These are phyloP conservation scores for Lacerta agilis DNA, from an alignment of 2,797 vertebrate genomes.

Conservation along the genomic window DNA sequence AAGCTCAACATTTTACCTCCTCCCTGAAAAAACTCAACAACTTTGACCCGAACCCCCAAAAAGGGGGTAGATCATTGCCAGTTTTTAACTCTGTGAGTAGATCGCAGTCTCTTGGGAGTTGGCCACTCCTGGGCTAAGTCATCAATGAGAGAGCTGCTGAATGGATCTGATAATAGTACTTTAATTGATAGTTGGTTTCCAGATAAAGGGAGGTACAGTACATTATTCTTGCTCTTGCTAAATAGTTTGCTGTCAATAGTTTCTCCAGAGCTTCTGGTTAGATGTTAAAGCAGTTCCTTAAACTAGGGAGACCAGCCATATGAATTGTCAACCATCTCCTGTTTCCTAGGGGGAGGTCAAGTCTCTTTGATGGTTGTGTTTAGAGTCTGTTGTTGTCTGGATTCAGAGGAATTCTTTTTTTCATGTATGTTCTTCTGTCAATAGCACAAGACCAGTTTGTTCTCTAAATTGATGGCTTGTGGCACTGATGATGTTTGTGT, in stretches of 20 bases:
- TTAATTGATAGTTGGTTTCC: too few species aligned
- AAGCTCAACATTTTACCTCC: too few species aligned
- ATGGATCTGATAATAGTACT: not conserved
- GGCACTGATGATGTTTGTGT: not conserved
- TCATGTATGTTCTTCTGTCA: not conserved
- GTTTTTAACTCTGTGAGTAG: too few species aligned
- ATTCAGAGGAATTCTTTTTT: conserved; percentile 9
- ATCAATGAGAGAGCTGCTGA: not conserved
- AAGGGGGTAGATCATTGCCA: too few species aligned
- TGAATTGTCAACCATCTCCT: not conserved
- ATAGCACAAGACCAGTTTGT: not conserved
- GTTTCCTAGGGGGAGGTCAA: too few species aligned
- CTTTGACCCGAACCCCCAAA: too few species aligned
- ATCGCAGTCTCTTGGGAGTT: too few species aligned
- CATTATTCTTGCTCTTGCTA: not conserved
- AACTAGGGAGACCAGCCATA: not conserved
- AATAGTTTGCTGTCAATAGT: not conserved
- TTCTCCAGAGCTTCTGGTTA: not conserved
- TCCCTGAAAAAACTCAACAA: too few species aligned
- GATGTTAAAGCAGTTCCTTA: not conserved
- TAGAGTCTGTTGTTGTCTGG: not conserved
- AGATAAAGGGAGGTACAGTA: not conserved
- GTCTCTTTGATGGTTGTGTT: not conserved
- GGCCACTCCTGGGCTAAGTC: too few species aligned
- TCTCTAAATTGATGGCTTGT: not conserved